These are phyloP conservation scores for Eulemur mongoz DNA, from an alignment of 2,797 vertebrate genomes.

Conservation along the genomic window DNA sequence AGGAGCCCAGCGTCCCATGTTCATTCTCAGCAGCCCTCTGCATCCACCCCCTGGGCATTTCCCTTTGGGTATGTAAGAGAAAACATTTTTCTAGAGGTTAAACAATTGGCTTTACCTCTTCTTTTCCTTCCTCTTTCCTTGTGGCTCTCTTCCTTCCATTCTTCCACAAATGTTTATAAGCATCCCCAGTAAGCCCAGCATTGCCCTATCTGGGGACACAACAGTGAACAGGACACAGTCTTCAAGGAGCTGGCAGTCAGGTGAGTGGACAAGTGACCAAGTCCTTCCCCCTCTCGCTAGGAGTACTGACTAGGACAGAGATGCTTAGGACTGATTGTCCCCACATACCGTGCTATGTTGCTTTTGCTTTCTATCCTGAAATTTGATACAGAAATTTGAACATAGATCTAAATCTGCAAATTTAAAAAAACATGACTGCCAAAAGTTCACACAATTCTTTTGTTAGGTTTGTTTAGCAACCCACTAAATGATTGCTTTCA, in stretches of 20 bases:
- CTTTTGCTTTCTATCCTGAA: neutral
- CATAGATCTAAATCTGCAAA: neutral
- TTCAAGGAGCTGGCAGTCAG: neutral
- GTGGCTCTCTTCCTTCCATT: neutral
- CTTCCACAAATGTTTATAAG: neutral
- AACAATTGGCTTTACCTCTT: neutral
- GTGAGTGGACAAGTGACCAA: neutral
- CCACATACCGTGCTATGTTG: neutral
- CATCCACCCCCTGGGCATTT: neutral
- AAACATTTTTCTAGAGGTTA: neutral
- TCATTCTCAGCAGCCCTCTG: neutral
- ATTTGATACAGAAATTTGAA: neutral
- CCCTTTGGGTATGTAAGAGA: neutral
- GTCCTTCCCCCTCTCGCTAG: neutral
- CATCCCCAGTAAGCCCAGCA: neutral
- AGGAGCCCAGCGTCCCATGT: neutral
- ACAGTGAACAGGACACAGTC: neutral
- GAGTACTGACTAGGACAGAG: neutral
- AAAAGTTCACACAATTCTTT: neutral
- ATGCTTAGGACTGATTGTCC: neutral
- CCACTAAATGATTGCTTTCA: neutral
- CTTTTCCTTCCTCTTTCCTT: neutral
- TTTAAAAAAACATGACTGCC: neutral
- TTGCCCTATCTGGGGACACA: neutral
- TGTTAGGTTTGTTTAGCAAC: conserved; percentile 1